Conservation (phyloP, 2,797 vertebrate species). For the Sebastes wilsoni region DNA sequence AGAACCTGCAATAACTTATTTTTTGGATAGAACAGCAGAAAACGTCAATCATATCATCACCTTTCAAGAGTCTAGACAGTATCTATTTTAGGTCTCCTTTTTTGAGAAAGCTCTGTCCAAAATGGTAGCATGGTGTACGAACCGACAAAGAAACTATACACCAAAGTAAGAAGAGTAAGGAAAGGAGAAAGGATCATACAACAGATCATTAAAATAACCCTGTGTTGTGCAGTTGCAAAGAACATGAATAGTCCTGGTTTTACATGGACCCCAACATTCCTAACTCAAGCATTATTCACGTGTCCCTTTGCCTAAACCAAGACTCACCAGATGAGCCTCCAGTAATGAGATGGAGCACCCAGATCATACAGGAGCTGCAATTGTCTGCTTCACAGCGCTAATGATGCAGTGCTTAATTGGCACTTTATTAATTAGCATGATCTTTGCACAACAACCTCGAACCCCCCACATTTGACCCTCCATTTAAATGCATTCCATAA, state of each 20-base stretch:
- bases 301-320: not conserved
- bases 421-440: constrained; percentile 67
- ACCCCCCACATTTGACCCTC: constrained; percentile 50
- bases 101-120: not conserved
- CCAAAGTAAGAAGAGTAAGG: not conserved
- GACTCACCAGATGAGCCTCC: constrained; percentile 6
- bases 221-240: not conserved
- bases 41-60: too few species aligned
- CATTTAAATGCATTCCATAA: constrained; percentile 58
- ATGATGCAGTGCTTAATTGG: constrained; percentile 47
- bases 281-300: constrained; percentile 1
- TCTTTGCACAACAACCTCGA: constrained; percentile 40
- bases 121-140: not conserved
- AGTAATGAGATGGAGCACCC: constrained; percentile 23
- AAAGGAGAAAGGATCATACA: not conserved
- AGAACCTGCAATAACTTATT: too few species aligned
- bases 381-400: constrained; percentile 28
- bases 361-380: constrained; percentile 23
- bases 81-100: not conserved
- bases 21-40: too few species aligned
- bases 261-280: not conserved
- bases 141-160: not conserved
- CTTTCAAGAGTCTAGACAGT: too few species aligned
- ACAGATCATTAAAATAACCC: not conserved
- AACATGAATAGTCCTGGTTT: constrained; percentile 1